Evolutionary conservation across 2,113 vertebrate species (phyloP), one percentile per base, ranked within the genome.

Genomic region (Prietella phreatophila): DNA sequence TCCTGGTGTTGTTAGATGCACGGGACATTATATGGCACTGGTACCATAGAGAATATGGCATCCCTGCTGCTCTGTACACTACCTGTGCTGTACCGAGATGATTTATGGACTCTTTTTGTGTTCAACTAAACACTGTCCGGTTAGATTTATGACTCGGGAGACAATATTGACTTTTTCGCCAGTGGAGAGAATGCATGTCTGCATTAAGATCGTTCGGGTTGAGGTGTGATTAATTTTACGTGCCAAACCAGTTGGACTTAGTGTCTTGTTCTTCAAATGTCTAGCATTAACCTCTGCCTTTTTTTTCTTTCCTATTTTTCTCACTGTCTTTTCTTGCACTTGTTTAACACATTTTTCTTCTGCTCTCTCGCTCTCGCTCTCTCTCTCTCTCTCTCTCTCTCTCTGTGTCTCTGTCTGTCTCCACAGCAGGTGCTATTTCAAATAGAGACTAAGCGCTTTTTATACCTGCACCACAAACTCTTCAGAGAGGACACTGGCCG

Each of bases 361-460:
- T 20, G 30, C 22, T 84, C 36, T 80, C 55, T 80, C 3, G 30
- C 22, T 84, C 36, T 80, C 55, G 71, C 3, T 76, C 27, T 60
- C 10, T 33, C 55, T 83, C 33, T 58, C 65, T 76, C n/a, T 30
- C 11, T 63, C 7, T 9, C 5, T 25, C 55, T 78, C 19, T 76
- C 8, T 15, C 5, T 81, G 11, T 69, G 22, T 27, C 50, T 30
- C 47, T 27, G 25, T 78, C 5, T 9, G 8, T 17, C n/a, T 6
- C 2, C 14, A 20, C 39, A 61, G 20, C 89, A 97, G 96, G 94
- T 96, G 60, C 92, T 96, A 86, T 94, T 97, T n/a, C 93, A 93
- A n/a, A 96, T 96, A 20, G 95, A 96, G 91, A 93, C 94, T 47
- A 96, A 96, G 91, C 85, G 92, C 85, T 97, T 97, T 55, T 83